Percentiles rank a stretch among this genome's conserved stretches.
Conservation (phyloP, 2,888 invertebrate species). For the Volucella inflata region DNA sequence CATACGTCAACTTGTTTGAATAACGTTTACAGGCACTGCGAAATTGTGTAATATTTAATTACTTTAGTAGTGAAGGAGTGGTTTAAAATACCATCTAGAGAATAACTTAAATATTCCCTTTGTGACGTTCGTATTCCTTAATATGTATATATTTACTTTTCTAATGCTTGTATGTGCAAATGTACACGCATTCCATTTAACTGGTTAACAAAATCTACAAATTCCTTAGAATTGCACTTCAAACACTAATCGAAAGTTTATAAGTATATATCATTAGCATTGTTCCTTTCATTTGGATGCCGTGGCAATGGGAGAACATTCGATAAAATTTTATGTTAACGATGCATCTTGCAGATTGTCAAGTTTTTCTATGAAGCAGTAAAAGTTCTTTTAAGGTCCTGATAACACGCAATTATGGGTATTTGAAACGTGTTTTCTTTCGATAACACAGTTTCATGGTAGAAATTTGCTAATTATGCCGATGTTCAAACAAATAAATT, state of each 20-base stretch:
- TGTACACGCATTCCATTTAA: not conserved
- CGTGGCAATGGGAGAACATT: not conserved
- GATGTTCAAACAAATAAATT: constrained; percentile 58
- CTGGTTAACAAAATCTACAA: not conserved
- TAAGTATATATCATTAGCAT: not conserved
- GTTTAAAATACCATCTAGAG: constrained; percentile 15
- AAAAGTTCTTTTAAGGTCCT: too few relatives aligned
- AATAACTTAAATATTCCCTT: constrained; percentile 12
- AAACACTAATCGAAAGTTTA: too few relatives aligned
- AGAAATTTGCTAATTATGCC: constrained; percentile 48
- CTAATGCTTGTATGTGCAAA: not conserved
- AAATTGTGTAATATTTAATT: constrained; percentile 41
- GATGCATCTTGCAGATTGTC: constrained; percentile 30
- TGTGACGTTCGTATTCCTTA: constrained; percentile 1
- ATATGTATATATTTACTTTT: too few relatives aligned
- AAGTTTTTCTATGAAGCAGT: constrained; percentile 17
- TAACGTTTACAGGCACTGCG: not conserved
- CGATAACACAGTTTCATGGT: constrained; percentile 23
- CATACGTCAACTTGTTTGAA: not conserved
- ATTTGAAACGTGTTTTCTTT: constrained; percentile 27
- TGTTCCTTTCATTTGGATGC: not conserved
- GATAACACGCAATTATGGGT: not conserved
- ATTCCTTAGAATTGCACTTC: too few relatives aligned
- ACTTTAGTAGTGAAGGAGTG: constrained; percentile 47
- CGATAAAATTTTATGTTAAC: constrained; percentile 40